Percentiles rank a stretch among this genome's conserved stretches.
These are phyloP conservation scores for Buceros bicornis DNA, from an alignment of 2,797 vertebrate species.

Conservation along the genomic window DNA sequence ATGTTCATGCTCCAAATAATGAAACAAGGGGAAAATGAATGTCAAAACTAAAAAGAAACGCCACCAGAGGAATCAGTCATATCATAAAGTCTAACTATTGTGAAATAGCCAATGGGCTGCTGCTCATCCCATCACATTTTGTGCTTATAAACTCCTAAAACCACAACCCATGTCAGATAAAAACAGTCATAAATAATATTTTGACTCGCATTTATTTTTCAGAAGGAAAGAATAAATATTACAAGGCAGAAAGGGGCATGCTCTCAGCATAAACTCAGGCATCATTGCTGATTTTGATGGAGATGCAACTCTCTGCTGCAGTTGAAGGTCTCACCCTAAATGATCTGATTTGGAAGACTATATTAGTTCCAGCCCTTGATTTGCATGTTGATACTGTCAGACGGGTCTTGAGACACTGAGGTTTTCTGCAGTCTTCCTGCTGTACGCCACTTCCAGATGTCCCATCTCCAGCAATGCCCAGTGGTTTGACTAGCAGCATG, in stretches of 20 bases:
- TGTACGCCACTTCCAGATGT: neutral
- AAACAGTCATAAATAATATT: neutral
- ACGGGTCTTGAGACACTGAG: fast-evolving
- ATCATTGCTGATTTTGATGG: neutral
- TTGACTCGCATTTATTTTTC: neutral
- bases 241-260: neutral
- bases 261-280: neutral
- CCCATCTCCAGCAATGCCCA: neutral
- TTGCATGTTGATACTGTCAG: neutral
- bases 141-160: neutral
- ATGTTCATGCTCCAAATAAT: neutral
- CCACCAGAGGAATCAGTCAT: neutral
- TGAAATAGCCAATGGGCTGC: neutral
- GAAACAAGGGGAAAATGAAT: neutral
- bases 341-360: neutral
- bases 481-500: neutral
- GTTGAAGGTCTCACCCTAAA: neutral
- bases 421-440: neutral
- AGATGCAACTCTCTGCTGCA: neutral
- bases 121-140: neutral
- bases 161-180: neutral
- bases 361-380: neutral
- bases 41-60: neutral
- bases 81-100: neutral
- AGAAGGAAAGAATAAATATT: neutral